Evolutionary conservation across 2,797 vertebrate genomes (phyloP).

Genomic region (Lepus townsendii): DNA sequence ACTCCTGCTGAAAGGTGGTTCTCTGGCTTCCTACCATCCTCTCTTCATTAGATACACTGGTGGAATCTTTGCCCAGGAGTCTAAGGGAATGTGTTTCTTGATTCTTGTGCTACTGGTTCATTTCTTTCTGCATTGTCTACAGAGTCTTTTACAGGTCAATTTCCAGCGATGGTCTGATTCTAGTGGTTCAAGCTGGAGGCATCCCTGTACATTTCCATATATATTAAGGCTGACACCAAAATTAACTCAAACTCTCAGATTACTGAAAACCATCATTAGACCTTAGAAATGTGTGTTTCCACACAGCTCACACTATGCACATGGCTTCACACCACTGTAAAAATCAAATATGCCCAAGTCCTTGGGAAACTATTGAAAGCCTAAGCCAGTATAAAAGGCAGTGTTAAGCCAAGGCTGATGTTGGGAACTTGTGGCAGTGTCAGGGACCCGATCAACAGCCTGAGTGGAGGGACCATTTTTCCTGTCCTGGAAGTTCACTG

Average conservation of each 20-base stretch:
- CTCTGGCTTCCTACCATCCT: background rate
- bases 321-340: rapidly evolving
- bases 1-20: rapidly evolving
- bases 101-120: background rate
- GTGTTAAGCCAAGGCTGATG: rapidly evolving
- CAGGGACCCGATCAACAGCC: rapidly evolving
- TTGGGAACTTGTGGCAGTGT: rapidly evolving
- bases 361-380: too few relatives aligned
- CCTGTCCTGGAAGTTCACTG: background rate
- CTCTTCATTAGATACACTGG: too few relatives aligned
- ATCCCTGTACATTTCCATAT: rapidly evolving
- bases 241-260: rapidly evolving
- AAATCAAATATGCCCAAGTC: rapidly evolving
- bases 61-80: background rate
- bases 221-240: rapidly evolving
- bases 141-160: background rate
- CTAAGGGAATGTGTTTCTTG: background rate
- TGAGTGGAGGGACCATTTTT: rapidly evolving
- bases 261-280: too few relatives aligned
- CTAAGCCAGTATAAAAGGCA: background rate
- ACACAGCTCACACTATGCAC: rapidly evolving
- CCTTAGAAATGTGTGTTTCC: background rate
- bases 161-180: too few relatives aligned
- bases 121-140: background rate
- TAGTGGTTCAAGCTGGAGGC: rapidly evolving